A percentile compares a stretch with the other conserved stretches of the same genome.
phyloP scores from a whole-genome alignment of 2,797 vertebrate genomes.

The Glossophaga mutica region DNA sequence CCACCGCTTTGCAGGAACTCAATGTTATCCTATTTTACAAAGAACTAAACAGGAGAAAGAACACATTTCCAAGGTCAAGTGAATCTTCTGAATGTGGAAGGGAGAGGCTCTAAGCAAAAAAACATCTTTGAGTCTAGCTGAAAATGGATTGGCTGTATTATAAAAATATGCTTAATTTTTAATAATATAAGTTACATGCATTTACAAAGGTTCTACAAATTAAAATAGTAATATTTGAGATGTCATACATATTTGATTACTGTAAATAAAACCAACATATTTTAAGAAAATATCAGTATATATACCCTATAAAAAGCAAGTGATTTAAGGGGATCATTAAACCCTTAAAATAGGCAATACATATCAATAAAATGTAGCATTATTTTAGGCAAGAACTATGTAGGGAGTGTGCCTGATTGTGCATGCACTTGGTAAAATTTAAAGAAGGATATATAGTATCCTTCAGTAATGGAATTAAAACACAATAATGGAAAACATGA shows the following conservation, averaged over 20 bases:
- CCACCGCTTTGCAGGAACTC: constrained; percentile 76
- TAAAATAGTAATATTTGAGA: not conserved
- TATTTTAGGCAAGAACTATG: not conserved
- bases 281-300: not conserved
- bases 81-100: constrained; percentile 51
- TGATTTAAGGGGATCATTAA: not conserved
- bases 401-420: not conserved
- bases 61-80: constrained; percentile 80
- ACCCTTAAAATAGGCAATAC: not conserved
- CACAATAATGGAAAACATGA: not conserved
- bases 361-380: not conserved
- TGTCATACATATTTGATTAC: not conserved
- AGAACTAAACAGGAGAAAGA: constrained; percentile 67
- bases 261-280: not conserved
- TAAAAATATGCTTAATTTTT: not conserved
- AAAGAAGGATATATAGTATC: not conserved
- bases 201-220: not conserved
- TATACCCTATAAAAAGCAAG: not conserved
- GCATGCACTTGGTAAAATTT: not conserved
- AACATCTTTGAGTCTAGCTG: not conserved
- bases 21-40: constrained; percentile 71
- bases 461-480: not conserved
- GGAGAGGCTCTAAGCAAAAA: not conserved
- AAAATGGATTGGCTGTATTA: not conserved
- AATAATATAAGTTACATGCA: not conserved